Evolutionary conservation across 2,113 vertebrate species (phyloP), one percentile per base, ranked within the genome.

Genomic region (Danionella cerebrum): DNA sequence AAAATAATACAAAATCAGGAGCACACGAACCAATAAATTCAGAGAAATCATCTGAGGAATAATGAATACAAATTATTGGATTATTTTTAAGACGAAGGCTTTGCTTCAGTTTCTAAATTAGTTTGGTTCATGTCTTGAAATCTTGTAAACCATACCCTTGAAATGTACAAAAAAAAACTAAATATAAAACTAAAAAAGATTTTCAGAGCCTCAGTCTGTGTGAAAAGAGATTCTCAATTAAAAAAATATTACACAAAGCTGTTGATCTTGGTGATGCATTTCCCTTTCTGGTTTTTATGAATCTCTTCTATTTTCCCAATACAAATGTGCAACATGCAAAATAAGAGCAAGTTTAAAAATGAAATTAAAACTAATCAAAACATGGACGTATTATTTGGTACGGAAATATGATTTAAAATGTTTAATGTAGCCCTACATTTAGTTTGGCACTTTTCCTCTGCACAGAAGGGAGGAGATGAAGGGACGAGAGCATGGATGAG

Each of bases 361-460:
- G 2, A 44, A 44, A 44, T 21, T 19, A 14, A 44, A 44, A 8
- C 9, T 11, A 19, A 44, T 16, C 41, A 44, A 31, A 24, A 53
- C 16, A 53, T 18, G 25, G 50, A 52, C 14, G 5, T 29, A 51
- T 53, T 33, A 53, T 53, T 53, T 53, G 50, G 50, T 53, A 25
- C 33, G 50, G 27, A 29, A 53, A 53, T 14, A 53, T 16, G 19
- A 47, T 12, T 5, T 45, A 1, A 45, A 45, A 8, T 18, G 50
- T 53, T 53, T 29, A 53, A 53, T 19, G 27, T 16, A 52, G 27
- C 50, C 50, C 50, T 52, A n/a, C 33, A 33, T 10, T 55, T 66
- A 71, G 47, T 82, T 85, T 88, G 87, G 87, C 84, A 86, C 84
- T 80, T 84, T 74, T 72, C 29, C 38, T 55, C 31, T 33, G 13